phyloP scores from a whole-genome alignment of 2,113 vertebrate species.

The Cinclus cinclus region DNA sequence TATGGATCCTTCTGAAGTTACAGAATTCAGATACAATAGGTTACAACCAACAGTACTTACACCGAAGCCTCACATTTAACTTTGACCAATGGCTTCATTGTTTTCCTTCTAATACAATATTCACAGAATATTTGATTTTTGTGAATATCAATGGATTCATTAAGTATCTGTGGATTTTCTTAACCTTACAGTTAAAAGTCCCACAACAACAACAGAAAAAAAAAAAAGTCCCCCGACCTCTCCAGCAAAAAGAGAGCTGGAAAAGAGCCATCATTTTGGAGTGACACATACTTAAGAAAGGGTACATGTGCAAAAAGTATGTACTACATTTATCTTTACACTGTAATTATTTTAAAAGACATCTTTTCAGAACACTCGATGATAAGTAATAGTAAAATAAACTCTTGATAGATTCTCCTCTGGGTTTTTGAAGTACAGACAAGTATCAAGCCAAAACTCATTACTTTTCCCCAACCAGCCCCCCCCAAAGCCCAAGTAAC shows the following conservation, averaged over 20 bases:
- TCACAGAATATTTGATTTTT: neutral
- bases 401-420: neutral
- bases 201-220: neutral
- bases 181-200: neutral
- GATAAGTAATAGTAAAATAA: neutral
- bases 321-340: neutral
- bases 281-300: neutral
- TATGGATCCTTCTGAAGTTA: accelerated
- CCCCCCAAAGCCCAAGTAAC: neutral
- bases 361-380: neutral
- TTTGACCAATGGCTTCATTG: neutral
- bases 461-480: neutral
- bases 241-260: neutral
- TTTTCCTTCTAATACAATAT: neutral
- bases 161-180: neutral
- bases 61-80: neutral
- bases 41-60: neutral
- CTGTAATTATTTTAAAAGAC: neutral
- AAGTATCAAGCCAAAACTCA: conserved; percentile 3
- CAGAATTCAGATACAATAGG: neutral
- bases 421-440: neutral
- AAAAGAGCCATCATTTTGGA: neutral
- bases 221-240: neutral
- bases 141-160: neutral
- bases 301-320: neutral